Conservation (phyloP, 2,797 vertebrate genomes). For the Eospalax fontanierii region DNA sequence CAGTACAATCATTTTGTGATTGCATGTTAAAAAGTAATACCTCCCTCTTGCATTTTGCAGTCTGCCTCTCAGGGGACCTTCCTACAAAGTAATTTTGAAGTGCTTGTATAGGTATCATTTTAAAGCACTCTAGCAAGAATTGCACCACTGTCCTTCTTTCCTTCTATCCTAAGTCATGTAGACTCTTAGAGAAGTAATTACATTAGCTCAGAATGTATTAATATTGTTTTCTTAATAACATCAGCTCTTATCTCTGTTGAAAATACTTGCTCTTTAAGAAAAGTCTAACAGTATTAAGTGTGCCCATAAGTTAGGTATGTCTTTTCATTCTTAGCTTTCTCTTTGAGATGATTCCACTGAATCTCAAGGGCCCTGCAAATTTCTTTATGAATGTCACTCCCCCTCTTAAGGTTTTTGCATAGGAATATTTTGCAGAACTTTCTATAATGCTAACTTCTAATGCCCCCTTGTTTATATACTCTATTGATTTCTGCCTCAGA, state of each 20-base stretch:
- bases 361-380: background rate
- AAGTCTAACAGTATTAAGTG: background rate
- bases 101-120: background rate
- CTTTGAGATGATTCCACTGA: background rate
- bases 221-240: slow-evolving; percentile 7
- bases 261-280: background rate
- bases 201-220: slow-evolving; percentile 17
- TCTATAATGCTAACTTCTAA: background rate
- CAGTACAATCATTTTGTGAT: slow-evolving; percentile 17
- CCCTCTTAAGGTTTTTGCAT: slow-evolving; percentile 27
- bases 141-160: slow-evolving; percentile 1
- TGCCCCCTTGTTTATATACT: background rate
- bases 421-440: background rate
- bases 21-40: background rate
- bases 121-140: slow-evolving; percentile 40
- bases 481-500: background rate
- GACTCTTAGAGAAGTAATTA: background rate
- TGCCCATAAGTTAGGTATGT: background rate
- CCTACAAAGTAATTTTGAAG: slow-evolving; percentile 56
- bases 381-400: background rate
- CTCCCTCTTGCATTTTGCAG: background rate
- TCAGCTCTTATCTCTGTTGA: background rate
- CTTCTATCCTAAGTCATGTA: slow-evolving; percentile 48
- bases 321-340: slow-evolving; percentile 40
- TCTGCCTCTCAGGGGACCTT: background rate